Evolutionary conservation across 2,797 vertebrate genomes (phyloP).

Genomic region (Agapornis canus): DNA sequence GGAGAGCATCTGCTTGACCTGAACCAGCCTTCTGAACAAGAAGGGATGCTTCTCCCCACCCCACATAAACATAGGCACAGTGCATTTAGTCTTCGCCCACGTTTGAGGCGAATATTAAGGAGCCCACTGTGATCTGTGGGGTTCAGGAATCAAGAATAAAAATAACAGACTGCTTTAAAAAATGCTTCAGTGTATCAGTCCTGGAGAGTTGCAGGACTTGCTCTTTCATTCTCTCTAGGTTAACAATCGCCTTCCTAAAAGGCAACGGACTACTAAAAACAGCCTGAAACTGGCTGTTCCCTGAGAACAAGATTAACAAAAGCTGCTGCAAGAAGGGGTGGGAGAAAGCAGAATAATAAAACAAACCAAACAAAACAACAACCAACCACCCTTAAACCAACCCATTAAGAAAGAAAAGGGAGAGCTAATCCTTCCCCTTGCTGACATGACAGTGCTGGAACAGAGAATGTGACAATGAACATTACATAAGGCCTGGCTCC

Average conservation of each 20-base stretch:
- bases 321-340: constrained; percentile 4
- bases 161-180: not conserved
- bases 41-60: not conserved
- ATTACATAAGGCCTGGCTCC: constrained; percentile 58
- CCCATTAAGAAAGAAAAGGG: not conserved
- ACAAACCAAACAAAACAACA: not conserved
- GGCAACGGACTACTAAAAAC: not conserved
- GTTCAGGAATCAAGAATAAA: not conserved
- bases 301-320: constrained; percentile 15
- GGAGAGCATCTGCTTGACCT: not conserved
- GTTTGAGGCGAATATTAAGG: not conserved
- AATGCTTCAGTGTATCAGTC: not conserved
- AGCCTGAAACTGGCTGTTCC: not conserved
- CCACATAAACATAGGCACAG: not conserved
- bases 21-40: not conserved
- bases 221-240: not conserved
- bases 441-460: constrained; percentile 23
- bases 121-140: not conserved
- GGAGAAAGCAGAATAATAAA: not conserved
- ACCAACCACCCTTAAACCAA: not conserved
- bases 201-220: not conserved
- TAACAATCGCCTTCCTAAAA: not conserved
- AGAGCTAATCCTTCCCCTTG: constrained; percentile 41
- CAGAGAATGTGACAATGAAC: constrained; percentile 36
- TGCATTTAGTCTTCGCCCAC: not conserved